A percentile compares a stretch with the other conserved stretches of the same genome.
phyloP scores from a whole-genome alignment of 92 coral and sea anemone species.

The Chrysogorgia sp. region DNA sequence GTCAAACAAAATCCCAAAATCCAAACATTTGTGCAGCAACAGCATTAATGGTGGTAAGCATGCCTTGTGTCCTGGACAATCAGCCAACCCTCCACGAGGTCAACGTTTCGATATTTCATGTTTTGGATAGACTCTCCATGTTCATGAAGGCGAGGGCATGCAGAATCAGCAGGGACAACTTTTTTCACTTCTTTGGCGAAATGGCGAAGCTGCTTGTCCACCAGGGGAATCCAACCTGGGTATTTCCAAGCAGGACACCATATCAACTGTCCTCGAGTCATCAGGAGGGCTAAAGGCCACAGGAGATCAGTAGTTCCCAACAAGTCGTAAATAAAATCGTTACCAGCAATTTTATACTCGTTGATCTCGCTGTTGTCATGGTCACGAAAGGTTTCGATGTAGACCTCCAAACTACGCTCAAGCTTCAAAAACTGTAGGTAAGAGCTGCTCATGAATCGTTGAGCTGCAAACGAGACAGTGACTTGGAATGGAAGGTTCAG shows the following conservation, averaged over 20 bases:
- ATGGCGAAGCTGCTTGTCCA: slow-evolving; percentile 9
- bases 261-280: slow-evolving; percentile 12
- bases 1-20: slow-evolving; percentile 19
- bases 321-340: slow-evolving; percentile 1
- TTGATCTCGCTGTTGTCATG: slow-evolving; percentile 12
- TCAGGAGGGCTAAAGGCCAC: slow-evolving; percentile 20
- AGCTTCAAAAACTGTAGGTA: slow-evolving; percentile 4
- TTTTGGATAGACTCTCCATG: slow-evolving; percentile 12
- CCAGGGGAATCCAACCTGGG: slow-evolving; percentile 17
- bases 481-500: slow-evolving; percentile 6
- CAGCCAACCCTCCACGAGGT: slow-evolving; percentile 8
- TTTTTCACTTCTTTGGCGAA: slow-evolving; percentile 7
- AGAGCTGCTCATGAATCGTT: slow-evolving; percentile 11
- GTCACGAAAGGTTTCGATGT: slow-evolving; percentile 9
- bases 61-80: slow-evolving; percentile 3
- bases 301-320: slow-evolving; percentile 13
- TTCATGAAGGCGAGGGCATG: slow-evolving; percentile 9
- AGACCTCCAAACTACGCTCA: neutral
- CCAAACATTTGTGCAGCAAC: slow-evolving; percentile 9
- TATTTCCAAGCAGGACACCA: slow-evolving; percentile 22
- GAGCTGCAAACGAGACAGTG: slow-evolving; percentile 13
- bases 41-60: slow-evolving; percentile 5
- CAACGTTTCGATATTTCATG: neutral
- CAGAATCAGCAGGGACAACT: neutral
- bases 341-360: slow-evolving; percentile 14